Conservation (phyloP, 2,797 vertebrate species). For the Chromis chromis region DNA sequence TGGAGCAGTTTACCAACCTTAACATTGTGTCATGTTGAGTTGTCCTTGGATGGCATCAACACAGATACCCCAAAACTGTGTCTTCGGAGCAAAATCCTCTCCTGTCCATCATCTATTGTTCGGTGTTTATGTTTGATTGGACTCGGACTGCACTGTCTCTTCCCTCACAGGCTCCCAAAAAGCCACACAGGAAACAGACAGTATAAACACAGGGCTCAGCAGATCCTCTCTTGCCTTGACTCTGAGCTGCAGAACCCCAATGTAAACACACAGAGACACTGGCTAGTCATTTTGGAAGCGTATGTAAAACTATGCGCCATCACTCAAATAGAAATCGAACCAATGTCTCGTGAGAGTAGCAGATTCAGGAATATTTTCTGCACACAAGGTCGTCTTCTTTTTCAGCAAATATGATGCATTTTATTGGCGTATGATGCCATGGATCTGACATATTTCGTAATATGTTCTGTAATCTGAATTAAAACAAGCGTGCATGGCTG, state of each 20-base stretch:
- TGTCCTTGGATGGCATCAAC: constrained; percentile 38
- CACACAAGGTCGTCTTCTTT: not conserved
- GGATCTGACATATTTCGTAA: constrained; percentile 5
- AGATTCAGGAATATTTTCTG: not conserved
- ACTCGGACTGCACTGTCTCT: constrained; percentile 70
- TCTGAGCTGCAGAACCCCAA: constrained; percentile 59
- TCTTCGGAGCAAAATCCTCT: constrained; percentile 44
- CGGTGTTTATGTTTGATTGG: constrained; percentile 75
- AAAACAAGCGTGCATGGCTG: not conserved
- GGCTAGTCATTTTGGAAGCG: constrained; percentile 45
- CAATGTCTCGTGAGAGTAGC: not conserved
- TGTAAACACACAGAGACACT: constrained; percentile 61
- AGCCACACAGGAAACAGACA: constrained; percentile 80
- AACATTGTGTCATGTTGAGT: not conserved
- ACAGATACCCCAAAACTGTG: constrained; percentile 39
- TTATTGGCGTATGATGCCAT: not conserved
- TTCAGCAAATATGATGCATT: not conserved
- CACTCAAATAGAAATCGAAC: constrained; percentile 11
- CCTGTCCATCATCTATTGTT: constrained; percentile 69
- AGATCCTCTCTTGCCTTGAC: constrained; percentile 62
- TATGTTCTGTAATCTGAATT: constrained; percentile 18
- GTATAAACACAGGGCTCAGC: constrained; percentile 76
- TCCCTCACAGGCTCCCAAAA: constrained; percentile 70
- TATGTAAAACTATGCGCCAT: constrained; percentile 28
- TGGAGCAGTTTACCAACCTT: not conserved